Evolutionary conservation across 2,113 vertebrate genomes (phyloP).

Genomic region (Egretta garzetta): DNA sequence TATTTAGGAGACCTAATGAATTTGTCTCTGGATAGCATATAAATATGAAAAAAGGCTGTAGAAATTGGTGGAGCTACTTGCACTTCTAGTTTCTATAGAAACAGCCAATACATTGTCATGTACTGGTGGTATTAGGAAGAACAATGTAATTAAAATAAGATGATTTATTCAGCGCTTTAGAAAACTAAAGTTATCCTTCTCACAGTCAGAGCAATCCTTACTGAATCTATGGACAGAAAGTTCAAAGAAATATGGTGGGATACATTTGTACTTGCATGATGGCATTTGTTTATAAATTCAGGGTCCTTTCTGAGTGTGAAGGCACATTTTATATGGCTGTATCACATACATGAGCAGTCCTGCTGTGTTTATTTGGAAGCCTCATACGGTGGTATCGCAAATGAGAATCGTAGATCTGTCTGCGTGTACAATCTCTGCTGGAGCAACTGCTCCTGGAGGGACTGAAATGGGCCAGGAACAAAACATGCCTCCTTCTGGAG

Average conservation of each 20-base stretch:
- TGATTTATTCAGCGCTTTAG: slow-evolving; percentile 1
- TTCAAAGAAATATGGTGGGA: not conserved
- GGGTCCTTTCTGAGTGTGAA: not conserved
- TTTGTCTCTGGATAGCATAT: slow-evolving; percentile 61
- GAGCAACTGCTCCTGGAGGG: not conserved
- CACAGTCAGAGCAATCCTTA: not conserved
- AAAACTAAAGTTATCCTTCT: not conserved
- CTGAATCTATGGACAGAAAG: not conserved
- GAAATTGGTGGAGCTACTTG: slow-evolving; percentile 41
- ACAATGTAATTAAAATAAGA: slow-evolving; percentile 32
- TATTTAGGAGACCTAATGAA: slow-evolving; percentile 67
- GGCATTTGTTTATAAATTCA: not conserved
- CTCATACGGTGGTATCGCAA: rapidly evolving
- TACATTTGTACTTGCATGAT: not conserved
- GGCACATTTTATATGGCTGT: not conserved
- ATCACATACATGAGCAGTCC: not conserved
- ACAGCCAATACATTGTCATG: slow-evolving; percentile 57
- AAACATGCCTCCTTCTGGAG: not conserved
- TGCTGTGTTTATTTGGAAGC: not conserved
- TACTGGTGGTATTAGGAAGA: slow-evolving; percentile 27
- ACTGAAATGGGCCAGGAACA: not conserved
- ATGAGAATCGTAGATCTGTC: not conserved
- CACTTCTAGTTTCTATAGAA: slow-evolving; percentile 78
- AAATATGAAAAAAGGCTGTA: slow-evolving; percentile 60
- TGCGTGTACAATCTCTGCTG: not conserved